These are phyloP conservation scores for Propithecus deckenii DNA, from an alignment of 2,797 vertebrate species.

Conservation along the genomic window DNA sequence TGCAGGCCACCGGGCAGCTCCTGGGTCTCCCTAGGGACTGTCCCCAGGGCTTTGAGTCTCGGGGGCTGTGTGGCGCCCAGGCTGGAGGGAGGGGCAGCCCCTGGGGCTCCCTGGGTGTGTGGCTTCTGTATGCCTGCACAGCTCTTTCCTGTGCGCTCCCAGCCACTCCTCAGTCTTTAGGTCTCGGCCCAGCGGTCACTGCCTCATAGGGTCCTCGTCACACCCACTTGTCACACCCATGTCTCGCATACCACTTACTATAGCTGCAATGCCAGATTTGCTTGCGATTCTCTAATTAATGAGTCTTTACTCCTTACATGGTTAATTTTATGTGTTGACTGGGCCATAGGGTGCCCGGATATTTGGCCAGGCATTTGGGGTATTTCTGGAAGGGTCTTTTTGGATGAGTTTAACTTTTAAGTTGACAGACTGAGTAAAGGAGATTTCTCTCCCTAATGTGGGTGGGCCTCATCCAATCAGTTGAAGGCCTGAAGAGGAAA, in stretches of 20 bases:
- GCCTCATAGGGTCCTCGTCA: neutral
- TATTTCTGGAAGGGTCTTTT: neutral
- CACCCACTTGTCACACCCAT: fast-evolving
- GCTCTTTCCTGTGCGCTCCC: neutral
- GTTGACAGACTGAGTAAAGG: neutral
- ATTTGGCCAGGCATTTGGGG: neutral
- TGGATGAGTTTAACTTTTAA: neutral
- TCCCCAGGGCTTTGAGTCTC: neutral
- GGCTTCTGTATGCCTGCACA: neutral
- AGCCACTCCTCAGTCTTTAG: neutral
- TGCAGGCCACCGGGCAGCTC: neutral
- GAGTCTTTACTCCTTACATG: neutral
- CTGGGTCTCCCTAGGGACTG: neutral
- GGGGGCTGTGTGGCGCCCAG: neutral
- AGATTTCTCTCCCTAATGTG: neutral
- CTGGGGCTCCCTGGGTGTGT: neutral
- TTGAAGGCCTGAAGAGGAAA: neutral
- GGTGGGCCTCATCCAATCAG: neutral
- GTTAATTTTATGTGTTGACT: neutral
- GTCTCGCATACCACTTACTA: neutral
- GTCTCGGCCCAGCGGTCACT: neutral
- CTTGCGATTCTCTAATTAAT: neutral
- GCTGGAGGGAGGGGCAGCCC: neutral
- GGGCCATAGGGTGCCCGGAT: neutral
- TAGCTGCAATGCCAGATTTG: fast-evolving